Percentiles rank a stretch among this genome's conserved stretches.
Evolutionary conservation across 1,140 invertebrate genomes (phyloP).

Genomic region (Psix sp.): DNA sequence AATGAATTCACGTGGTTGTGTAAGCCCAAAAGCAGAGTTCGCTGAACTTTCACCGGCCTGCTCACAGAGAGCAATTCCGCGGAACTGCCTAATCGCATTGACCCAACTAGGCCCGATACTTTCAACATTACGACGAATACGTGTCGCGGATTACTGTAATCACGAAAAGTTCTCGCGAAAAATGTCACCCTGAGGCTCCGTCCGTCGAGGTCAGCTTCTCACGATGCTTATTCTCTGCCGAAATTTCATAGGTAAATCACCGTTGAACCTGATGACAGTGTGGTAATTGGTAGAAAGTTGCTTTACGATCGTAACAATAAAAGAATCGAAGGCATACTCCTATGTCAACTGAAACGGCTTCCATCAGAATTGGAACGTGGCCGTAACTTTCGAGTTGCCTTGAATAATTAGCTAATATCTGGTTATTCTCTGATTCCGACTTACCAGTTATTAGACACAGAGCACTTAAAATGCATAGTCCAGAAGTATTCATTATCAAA

Average conservation of each 20-base stretch:
- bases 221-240: no score
- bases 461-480: conserved; percentile 10
- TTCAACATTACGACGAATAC: no score
- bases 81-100: no score
- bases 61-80: conserved; percentile 19
- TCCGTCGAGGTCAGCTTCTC: no score
- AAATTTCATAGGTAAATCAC: no score
- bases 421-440: conserved; percentile 21
- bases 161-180: no score
- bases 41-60: conserved; percentile 26
- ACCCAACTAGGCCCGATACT: no score
- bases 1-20: conserved; percentile 26
- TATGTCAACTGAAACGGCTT: conserved; percentile 30
- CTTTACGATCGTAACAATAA: conserved; percentile 22
- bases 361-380: conserved; percentile 35
- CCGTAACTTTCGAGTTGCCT: conserved; percentile 20
- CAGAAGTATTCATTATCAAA: conserved; percentile 27
- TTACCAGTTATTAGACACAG: conserved; percentile 21
- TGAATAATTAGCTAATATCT: conserved; percentile 44
- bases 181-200: no score
- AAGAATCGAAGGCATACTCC: conserved; percentile 14
- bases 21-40: conserved; percentile 15
- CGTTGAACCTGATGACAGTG: no score
- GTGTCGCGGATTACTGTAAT: no score
- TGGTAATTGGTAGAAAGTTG: conserved; percentile 26